Base-by-base conservation (phyloP, 2,888 invertebrate species). In the Drosophila meridiana region DNA sequence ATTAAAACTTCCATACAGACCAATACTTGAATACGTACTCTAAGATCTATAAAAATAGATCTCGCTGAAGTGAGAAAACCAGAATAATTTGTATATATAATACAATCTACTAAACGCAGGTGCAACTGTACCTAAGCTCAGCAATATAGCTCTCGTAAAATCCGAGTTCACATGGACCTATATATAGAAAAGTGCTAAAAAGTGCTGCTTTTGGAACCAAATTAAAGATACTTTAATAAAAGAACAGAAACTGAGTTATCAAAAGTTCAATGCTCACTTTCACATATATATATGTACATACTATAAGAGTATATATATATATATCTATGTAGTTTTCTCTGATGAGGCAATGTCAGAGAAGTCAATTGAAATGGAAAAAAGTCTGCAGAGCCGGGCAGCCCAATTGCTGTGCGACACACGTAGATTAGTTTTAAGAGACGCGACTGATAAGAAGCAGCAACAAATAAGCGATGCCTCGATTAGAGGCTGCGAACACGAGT, bases 271-370 rank as follows among this genome's bases (percentile, higher is more conserved):
- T 62, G 65, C 72, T 43, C 70, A 69, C n/a, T 34, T 34, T 4
- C 32, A 47, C 30, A 48, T 28, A 9, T n/a, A 32, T 20, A 20
- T 20, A 20, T 20, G 20, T 20, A 20, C 20, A 20, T 32, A n/a
- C 45, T 5, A 11, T 5, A 45, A 7, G 5, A n/a, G 26, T 36
- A 7, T 28, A 55, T 38, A 7, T 36, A 40, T 55, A 9, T 56
- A 30, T 6, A 36, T 28, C 28, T 28, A 14, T 8, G 7, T 28
- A 42, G 28, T 32, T 20, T n/a, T 4, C 6, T 43, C 36, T 68
- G 80, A 80, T 80, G 76, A 62, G 78, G 62, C 81, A 74, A 81
- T 80, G 80, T 80, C 80, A 81, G 38, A 74, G 52, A 78, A 78
- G 80, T 74, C 80, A 80, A 80, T 80, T 80, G 80, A 36, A 20